Evolutionary conservation across 2,888 invertebrate genomes (phyloP).

Genomic region (Copidosoma aretas): DNA sequence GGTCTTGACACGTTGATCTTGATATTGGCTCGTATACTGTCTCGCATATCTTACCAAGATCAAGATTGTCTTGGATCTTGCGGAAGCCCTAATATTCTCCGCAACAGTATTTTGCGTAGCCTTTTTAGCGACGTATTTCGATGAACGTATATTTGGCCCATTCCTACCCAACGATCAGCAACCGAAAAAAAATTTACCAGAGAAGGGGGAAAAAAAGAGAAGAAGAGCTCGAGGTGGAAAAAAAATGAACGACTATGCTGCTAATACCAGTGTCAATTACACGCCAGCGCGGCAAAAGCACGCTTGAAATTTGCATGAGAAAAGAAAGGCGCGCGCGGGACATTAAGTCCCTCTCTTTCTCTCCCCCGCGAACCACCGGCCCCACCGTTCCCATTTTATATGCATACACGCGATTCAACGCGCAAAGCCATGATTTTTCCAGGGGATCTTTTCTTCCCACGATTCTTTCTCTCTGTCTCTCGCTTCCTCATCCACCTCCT

Average conservation of each 20-base stretch:
- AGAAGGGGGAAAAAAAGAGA: not conserved
- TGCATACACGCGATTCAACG: constrained; percentile 55
- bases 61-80: too few relatives aligned
- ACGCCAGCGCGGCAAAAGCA: constrained; percentile 32
- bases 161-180: too few relatives aligned
- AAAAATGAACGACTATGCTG: constrained; percentile 8
- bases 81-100: too few relatives aligned
- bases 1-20: too few relatives aligned
- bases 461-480: constrained; percentile 25
- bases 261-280: constrained; percentile 41
- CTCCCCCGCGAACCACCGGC: too few relatives aligned
- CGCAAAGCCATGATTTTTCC: constrained; percentile 60
- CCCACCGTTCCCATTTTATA: constrained; percentile 53
- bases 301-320: constrained; percentile 42
- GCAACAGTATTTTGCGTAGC: too few relatives aligned
- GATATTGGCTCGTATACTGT: too few relatives aligned
- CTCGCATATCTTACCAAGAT: too few relatives aligned
- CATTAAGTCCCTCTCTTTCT: constrained; percentile 53
- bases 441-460: constrained; percentile 37
- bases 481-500: constrained; percentile 42
- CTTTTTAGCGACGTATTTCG: too few relatives aligned
- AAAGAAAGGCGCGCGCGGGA: constrained; percentile 39
- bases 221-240: constrained; percentile 7
- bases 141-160: too few relatives aligned
- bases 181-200: too few relatives aligned